Base-by-base conservation (phyloP, 2,113 vertebrate species). In the Turnix velox region DNA sequence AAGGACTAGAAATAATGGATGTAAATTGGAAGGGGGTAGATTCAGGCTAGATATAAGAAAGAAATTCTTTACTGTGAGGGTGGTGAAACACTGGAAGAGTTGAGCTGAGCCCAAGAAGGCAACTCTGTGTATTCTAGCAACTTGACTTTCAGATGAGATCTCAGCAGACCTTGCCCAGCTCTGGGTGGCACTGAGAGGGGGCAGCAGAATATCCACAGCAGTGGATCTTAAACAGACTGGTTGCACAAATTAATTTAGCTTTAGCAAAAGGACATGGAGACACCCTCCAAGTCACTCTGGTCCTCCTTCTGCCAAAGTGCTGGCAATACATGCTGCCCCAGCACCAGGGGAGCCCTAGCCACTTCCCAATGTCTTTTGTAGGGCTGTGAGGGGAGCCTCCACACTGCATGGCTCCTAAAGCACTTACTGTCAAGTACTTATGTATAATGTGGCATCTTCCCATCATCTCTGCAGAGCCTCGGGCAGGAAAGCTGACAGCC, bases 371-470 rank as follows among this genome's bases (percentile, higher is more conserved):
- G 17, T 40, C n/a, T 65, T 42, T 49, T 33, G n/a, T 22, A 22
- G 49, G n/a, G 17, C 1, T 1, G 20, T 19, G 39, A n/a, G 4
- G 24, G 25, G 5, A 67, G 12, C 9, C n/a, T 58, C 48, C 23
- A 13, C 1, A 9, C 23, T 13, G 31, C 37, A 42, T 0, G 1
- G 3, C 16, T 43, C 42, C 61, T 39, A 18, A 51, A 84, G 46
- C 51, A 24, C 22, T 24, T 42, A 15, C 8, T 37, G 52, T 6
- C 67, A 55, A 80, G 40, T 57, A 22, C 27, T 25, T 35, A 13
- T 5, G n/a, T 35, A 42, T 8, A 57, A 35, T 0, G 0, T 1
- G 48, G 51, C 67, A 72, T 9, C 68, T 55, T 37, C 39, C 43
- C 52, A 33, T 68, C 37, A 80, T 2, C 39, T 45, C 63, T 28